phyloP scores from a whole-genome alignment of 1,140 invertebrate species.

The Eufriesea mexicana region DNA sequence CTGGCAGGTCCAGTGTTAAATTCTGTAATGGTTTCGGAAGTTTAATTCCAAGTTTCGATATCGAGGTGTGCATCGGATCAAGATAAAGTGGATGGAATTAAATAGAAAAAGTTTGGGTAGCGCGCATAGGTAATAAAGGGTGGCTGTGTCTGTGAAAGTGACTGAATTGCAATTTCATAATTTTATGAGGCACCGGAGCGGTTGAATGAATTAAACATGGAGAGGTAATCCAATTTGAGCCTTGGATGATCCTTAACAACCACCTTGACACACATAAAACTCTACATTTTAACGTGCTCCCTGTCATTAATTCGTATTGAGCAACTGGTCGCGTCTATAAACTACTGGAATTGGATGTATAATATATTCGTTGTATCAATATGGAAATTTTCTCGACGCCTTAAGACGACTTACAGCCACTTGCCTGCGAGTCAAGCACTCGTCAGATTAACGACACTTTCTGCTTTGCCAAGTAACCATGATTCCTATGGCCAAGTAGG shows the following conservation, averaged over 20 bases:
- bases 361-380: not conserved
- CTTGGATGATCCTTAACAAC: slow-evolving; percentile 19
- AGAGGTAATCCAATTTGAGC: slow-evolving; percentile 11
- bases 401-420: not conserved
- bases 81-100: not conserved
- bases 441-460: too few relatives aligned
- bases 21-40: too few relatives aligned
- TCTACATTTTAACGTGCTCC: not conserved
- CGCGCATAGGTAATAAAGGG: not conserved
- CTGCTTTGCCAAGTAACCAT: too few relatives aligned
- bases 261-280: slow-evolving; percentile 39
- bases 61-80: not conserved
- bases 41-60: too few relatives aligned
- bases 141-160: not conserved
- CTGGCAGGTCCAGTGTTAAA: too few relatives aligned
- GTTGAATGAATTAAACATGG: slow-evolving; percentile 30
- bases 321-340: not conserved
- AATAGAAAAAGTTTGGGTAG: not conserved
- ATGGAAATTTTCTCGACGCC: not conserved
- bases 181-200: not conserved
- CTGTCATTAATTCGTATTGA: not conserved
- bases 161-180: not conserved
- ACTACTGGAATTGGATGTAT: not conserved
- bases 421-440: too few relatives aligned
- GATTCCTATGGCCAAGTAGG: too few relatives aligned